Evolutionary conservation across 2,797 vertebrate species (phyloP), one percentile per base, ranked within the genome.

Genomic region (Merluccius polli): DNA sequence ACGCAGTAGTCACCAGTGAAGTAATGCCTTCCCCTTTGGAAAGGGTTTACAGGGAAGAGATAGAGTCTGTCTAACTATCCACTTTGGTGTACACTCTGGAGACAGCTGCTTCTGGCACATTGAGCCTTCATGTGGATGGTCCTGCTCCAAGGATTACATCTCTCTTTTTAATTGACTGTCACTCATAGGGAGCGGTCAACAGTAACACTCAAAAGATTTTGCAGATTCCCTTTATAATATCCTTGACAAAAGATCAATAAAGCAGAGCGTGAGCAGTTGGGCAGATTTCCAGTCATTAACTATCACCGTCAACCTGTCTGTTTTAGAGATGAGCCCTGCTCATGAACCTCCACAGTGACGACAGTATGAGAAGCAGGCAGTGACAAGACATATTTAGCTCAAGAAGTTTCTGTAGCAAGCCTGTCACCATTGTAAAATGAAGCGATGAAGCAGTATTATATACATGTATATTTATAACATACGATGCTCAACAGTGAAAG

Each of bases 161-260:
- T 82, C 74, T 69, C 31, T 84, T 92, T 38, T 91, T 92, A 93
- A 93, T 91, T 91, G 89, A 89, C 88, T 93, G 90, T 91, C 87
- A 91, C 77, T 92, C 89, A 92, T 80, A 77, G 81, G 70, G 36
- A 63, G 85, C 69, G 82, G 89, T 87, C 89, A 91, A 84, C 81
- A 84, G 87, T 77, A 84, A 85, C 72, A 83, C 86, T 27, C 18
- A 80, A 83, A 2, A 68, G 24, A 86, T 87, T 89, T 87, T 87
- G 82, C 83, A 89, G 84, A 90, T 92, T 91, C 83, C 52, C 82
- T 87, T 90, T 91, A 83, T 88, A 87, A 89, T 82, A 90, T 90
- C 88, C 85, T 77, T 89, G 90, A 90, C 92, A 93, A 90, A 85
- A 89, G 92, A 93, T 93, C 89, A 85, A 93, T 93, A 87, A 87